These are phyloP conservation scores for Pyrgilauda ruficollis DNA, from an alignment of 2,113 vertebrate species.

Conservation along the genomic window DNA sequence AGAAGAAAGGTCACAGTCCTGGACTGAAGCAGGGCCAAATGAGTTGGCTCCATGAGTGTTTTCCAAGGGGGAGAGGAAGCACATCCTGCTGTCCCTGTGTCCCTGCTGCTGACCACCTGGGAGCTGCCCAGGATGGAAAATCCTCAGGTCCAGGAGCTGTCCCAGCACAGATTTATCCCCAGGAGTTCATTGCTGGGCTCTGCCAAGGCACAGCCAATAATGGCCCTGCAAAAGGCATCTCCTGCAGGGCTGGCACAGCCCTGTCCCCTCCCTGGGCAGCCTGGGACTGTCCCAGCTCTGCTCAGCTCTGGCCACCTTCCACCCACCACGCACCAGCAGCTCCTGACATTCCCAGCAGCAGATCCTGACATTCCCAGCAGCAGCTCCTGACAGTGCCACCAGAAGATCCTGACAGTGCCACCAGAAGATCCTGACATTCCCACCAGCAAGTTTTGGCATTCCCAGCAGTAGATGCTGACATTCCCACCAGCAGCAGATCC, in stretches of 20 bases:
- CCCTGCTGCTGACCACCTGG: neutral
- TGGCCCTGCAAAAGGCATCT: neutral
- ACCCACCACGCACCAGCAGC: neutral
- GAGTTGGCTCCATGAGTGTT: fast-evolving
- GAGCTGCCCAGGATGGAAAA: conserved; percentile 30
- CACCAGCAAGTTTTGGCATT: too few species aligned
- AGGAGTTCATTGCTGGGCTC: neutral
- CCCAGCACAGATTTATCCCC: neutral
- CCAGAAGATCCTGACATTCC: neutral
- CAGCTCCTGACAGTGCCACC: neutral
- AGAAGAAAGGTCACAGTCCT: neutral
- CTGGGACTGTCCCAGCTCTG: neutral
- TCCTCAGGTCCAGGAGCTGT: neutral
- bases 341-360: neutral
- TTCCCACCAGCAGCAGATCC: neutral
- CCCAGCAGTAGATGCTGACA: too few species aligned
- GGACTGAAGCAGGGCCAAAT: neutral
- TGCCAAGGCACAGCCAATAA: neutral
- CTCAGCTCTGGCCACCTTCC: neutral
- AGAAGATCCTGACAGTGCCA: neutral
- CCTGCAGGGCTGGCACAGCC: neutral
- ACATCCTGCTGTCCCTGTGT: neutral
- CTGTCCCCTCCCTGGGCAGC: neutral
- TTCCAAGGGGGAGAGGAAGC: neutral
- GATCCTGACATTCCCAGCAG: neutral